Percentiles rank a stretch among this genome's conserved stretches.
Conservation (phyloP, 2,797 vertebrate species). For the Sebastes taczanowskii region DNA sequence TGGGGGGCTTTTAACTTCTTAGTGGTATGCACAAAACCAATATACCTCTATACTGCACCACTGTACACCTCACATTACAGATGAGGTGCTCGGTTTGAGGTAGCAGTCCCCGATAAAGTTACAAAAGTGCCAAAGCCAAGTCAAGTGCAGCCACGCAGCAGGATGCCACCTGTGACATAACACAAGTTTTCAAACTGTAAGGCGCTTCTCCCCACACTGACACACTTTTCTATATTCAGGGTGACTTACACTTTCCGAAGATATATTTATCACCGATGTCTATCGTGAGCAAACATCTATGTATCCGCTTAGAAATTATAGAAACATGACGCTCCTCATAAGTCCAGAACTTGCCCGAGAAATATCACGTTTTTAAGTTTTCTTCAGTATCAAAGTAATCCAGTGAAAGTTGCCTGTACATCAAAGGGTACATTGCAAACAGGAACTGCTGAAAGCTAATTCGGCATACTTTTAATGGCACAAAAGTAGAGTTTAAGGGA, state of each 20-base stretch:
- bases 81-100: neutral
- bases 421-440: neutral
- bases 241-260: too few relatives aligned
- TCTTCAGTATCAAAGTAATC: neutral
- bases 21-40: neutral
- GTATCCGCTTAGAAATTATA: neutral
- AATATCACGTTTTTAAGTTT: neutral
- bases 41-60: neutral
- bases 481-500: neutral
- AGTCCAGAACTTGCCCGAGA: neutral
- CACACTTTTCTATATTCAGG: too few relatives aligned
- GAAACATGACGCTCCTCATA: too few relatives aligned
- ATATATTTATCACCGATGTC: rapidly evolving
- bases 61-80: slow-evolving; percentile 1
- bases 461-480: neutral
- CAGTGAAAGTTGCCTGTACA: neutral
- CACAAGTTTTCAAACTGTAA: too few relatives aligned
- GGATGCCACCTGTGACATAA: too few relatives aligned
- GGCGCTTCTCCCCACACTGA: too few relatives aligned
- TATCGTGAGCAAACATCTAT: neutral
- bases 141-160: neutral
- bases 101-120: neutral
- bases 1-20: neutral
- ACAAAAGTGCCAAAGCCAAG: neutral
- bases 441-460: neutral